Evolutionary conservation across 2,113 vertebrate genomes (phyloP), one percentile per base, ranked within the genome.

Genomic region (Cricetomys ansorgei): DNA sequence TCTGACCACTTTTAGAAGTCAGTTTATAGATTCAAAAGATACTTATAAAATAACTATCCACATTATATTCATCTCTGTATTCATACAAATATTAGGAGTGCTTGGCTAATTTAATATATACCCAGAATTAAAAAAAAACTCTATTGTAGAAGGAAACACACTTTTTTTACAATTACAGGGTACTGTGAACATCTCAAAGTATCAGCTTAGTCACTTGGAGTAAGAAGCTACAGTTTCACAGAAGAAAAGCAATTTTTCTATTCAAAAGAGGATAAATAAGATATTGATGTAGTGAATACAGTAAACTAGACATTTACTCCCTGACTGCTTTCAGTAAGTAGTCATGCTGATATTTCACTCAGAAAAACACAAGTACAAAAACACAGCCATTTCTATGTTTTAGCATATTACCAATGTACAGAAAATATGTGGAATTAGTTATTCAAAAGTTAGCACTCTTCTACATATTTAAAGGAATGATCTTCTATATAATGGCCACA

Each of bases 391-490:
- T 55, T 25, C 29, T 34, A 77, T 27, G 9, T 19, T 79, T 79
- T 79, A 37, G 48, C 6, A 84, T 92, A 64, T 17, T 21, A 75
- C 27, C 50, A 69, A 73, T 64, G n/a, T 62, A n/a, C 37, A 88
- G 16, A 21, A 65, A 92, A 79, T 12, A 6, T 10, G 27, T 34
- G 57, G 25, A 87, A 37, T 95, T 90, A n/a, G 77, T 83, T 92
- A 87, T 92, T 23, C 48, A 19, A 94, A 92, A 73, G 55, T 34
- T 79, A 40, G 73, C 9, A 79, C 1, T 89, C 16, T 0, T 31
- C 37, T 79, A 29, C 55, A 92, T 5, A 73, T 92, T 67, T 92
- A 76, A 94, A 95, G 77, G 53, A 92, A 90, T 88, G 29, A 89
- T 90, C 21, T 81, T 91, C 89, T 70, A 62, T 81, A 40, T 65